These are phyloP conservation scores for Lamellibrachia satsuma DNA, from an alignment of 2,888 invertebrate species.

Conservation along the genomic window DNA sequence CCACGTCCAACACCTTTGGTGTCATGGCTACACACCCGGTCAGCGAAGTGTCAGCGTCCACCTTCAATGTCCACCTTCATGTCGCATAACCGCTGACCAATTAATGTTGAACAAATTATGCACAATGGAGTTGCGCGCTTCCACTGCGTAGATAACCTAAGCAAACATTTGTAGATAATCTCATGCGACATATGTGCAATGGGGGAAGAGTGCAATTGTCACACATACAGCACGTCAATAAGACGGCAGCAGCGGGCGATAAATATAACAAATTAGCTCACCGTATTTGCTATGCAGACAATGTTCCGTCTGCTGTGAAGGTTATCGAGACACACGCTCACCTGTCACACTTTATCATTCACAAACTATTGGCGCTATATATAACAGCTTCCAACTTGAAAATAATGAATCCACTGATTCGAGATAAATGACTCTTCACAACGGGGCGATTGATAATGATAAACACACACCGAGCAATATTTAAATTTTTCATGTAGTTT, in stretches of 20 bases:
- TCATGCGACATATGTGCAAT: neutral
- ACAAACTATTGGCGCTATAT: neutral
- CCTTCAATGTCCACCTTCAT: neutral
- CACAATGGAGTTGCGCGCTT: neutral
- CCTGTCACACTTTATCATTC: neutral
- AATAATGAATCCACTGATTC: neutral
- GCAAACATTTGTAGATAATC: neutral
- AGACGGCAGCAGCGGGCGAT: conserved; percentile 2
- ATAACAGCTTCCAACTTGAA: neutral
- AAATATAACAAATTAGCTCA: neutral
- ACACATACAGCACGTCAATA: neutral
- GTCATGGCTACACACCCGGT: neutral
- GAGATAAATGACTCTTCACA: neutral
- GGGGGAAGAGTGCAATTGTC: neutral
- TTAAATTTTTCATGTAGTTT: neutral
- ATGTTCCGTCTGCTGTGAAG: neutral
- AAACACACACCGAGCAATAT: neutral
- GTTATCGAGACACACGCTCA: neutral
- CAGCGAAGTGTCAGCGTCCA: neutral
- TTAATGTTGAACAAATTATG: neutral
- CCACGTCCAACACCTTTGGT: neutral
- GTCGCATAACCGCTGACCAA: neutral
- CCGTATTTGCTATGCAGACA: neutral
- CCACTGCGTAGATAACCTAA: neutral
- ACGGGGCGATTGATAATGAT: neutral